These are phyloP conservation scores for Morpho achilles DNA, from an alignment of 2,888 invertebrate species.

Conservation along the genomic window DNA sequence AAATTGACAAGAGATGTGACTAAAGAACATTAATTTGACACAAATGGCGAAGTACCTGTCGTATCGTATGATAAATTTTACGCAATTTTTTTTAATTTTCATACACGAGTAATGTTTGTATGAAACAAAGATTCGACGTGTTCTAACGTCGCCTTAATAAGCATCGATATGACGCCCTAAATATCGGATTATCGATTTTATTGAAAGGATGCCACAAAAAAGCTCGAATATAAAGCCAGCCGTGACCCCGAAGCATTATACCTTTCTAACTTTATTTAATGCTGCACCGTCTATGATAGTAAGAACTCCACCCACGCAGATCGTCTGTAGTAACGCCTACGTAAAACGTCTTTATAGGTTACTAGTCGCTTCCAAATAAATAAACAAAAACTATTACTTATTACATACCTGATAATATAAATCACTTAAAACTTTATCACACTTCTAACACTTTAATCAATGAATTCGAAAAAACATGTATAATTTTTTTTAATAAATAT, in stretches of 20 bases:
- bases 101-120: too few species aligned
- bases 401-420: slow-evolving; percentile 62
- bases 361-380: slow-evolving; percentile 34
- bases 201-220: neutral
- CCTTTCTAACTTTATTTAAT: slow-evolving; percentile 45
- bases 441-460: slow-evolving; percentile 14
- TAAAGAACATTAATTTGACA: too few species aligned
- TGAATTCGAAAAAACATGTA: slow-evolving; percentile 1
- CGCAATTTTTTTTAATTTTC: too few species aligned
- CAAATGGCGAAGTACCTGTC: too few species aligned
- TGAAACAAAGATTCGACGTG: too few species aligned
- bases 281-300: slow-evolving; percentile 43
- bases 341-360: slow-evolving; percentile 21
- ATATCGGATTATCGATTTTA: neutral
- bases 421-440: slow-evolving; percentile 22
- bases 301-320: slow-evolving; percentile 59
- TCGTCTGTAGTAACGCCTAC: slow-evolving; percentile 70
- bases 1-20: too few species aligned
- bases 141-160: neutral
- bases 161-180: neutral
- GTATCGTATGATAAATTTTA: too few species aligned
- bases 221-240: neutral
- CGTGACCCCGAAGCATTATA: neutral
- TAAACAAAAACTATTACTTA: slow-evolving; percentile 39
- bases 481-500: neutral